Evolutionary conservation across 2,888 invertebrate genomes (phyloP), one percentile per base, ranked within the genome.

Genomic region (Drosophila pseudotakahashii): DNA sequence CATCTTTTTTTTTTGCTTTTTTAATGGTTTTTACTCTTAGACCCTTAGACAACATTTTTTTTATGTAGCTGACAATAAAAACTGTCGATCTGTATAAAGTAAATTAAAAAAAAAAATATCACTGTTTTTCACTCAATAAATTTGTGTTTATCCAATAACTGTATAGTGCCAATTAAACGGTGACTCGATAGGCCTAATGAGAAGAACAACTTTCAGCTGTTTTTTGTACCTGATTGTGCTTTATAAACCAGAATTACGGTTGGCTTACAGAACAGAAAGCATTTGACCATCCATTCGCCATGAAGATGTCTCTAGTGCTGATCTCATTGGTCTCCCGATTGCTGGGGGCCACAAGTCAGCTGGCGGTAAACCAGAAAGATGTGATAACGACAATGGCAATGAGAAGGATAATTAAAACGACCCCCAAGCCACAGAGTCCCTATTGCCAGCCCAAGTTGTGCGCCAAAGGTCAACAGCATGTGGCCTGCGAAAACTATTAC

Each of bases 371-470:
- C 0, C 23, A 13, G 44, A 13, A 23, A 23, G 44, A 23, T 23
- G 44, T 44, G 23, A 23, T 44, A 13, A 44, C 23, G 30, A 30
- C 23, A 3, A 14, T 6, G 9, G 11, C 7, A 39, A 41, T 16
- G 7, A 13, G 5, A 44, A 13, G 13, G 11, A 13, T 5, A 7
- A 2, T 6, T 2, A 44, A 13, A 44, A 23, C 19, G 42, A 42
- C 19, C 2, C 19, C 19, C 3, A 78, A 76, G 52, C 67, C 71
- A 4, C 48, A 41, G 0, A 81, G 77, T 75, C 48, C 67, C 5
- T 82, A 77, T 16, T 84, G 89, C 50, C 34, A 68, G 41, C 62
- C 67, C 7, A 42, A 48, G 11, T 47, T 89, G 16, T 84, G 84
- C 64, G 44, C 72, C 0, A 37, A 30, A 0, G 77, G 75, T 48